Evolutionary conservation across 1,140 invertebrate species (phyloP), one percentile per base, ranked within the genome.

Genomic region (Lordiphosa mommai): DNA sequence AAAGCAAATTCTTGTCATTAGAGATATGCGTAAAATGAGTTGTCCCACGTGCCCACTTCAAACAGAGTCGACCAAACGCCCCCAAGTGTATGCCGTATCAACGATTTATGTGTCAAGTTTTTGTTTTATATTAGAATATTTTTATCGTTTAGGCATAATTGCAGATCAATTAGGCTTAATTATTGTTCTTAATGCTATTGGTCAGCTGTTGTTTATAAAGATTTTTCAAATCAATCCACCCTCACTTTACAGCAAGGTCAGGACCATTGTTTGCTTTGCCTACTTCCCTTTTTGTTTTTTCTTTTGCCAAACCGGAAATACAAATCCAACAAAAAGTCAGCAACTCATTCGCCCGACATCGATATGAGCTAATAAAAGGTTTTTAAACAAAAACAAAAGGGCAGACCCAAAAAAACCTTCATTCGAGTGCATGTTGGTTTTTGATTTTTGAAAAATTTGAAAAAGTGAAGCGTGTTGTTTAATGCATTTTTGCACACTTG

Each of bases 401-500:
- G 57, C 52, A 30, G 49, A 67, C 20, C n/a, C 36, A 48, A 9
- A 36, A 49, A 34, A 36, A 37, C 41, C 38, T 61, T 23, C 53
- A 30, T 17, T 71, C 55, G 68, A 80, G 71, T 76, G 76, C 69
- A 66, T 68, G 44, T 43, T 56, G 20, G 30, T 44, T 61, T 46
- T 40, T 27, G 60, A 34, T 71, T 73, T 65, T 57, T 43, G 36
- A 48, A 49, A 53, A 50, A 74, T 60, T 76, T 76, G 67, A 16
- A 1, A 53, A 61, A 74, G 76, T 80, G n/a, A n/a, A 76, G 76
- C 76, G 71, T 82, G 76, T 70, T 79, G 58, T 82, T 82, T 76
- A 84, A 82, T 82, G 76, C 76, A 82, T 57, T 82, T 82, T 82
- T 82, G 77, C 76, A 82, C 76, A 82, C 76, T 82, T 82, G 76